A percentile compares a stretch with the other conserved stretches of the same genome.
phyloP scores from a whole-genome alignment of 2,888 invertebrate species.

The Linnaemya vulpina region DNA sequence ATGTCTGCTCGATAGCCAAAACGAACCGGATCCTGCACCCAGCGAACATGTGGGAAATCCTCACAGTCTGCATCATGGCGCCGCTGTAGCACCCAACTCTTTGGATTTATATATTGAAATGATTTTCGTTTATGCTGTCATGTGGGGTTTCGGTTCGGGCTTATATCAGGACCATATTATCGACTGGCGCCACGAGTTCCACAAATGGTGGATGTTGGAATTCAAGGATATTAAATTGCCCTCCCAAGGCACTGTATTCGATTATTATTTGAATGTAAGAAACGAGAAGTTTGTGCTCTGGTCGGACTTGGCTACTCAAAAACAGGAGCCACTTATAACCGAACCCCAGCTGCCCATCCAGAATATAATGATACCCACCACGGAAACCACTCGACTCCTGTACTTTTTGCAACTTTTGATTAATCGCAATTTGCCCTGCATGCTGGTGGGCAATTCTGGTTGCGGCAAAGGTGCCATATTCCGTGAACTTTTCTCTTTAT shows the following conservation, averaged over 20 bases:
- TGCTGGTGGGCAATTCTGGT: constrained; percentile 95
- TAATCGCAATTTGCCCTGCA: constrained; percentile 90
- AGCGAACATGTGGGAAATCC: constrained; percentile 64
- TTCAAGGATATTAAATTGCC: constrained; percentile 97
- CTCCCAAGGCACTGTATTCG: constrained; percentile 91
- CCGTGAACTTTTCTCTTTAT: constrained; percentile 85
- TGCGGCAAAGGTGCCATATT: constrained; percentile 96
- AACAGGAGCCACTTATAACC: constrained; percentile 77
- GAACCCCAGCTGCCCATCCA: constrained; percentile 93
- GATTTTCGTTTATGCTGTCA: constrained; percentile 94
- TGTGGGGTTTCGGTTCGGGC: constrained; percentile 97
- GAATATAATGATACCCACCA: constrained; percentile 93
- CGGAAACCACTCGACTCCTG: constrained; percentile 93
- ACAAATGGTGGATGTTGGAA: constrained; percentile 97
- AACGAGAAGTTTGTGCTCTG: constrained; percentile 93
- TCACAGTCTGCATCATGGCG: constrained; percentile 85
- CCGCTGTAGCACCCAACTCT: constrained; percentile 86
- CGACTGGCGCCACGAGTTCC: constrained; percentile 97
- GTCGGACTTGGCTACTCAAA: constrained; percentile 88
- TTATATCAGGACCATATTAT: constrained; percentile 94
- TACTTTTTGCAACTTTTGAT: constrained; percentile 95
- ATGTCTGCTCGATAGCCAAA: constrained; percentile 86
- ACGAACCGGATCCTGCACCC: constrained; percentile 38
- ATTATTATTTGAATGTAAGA: constrained; percentile 93
- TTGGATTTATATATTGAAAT: constrained; percentile 88